Conservation (phyloP, 2,797 vertebrate genomes). For the Rhinichthys osculus region DNA sequence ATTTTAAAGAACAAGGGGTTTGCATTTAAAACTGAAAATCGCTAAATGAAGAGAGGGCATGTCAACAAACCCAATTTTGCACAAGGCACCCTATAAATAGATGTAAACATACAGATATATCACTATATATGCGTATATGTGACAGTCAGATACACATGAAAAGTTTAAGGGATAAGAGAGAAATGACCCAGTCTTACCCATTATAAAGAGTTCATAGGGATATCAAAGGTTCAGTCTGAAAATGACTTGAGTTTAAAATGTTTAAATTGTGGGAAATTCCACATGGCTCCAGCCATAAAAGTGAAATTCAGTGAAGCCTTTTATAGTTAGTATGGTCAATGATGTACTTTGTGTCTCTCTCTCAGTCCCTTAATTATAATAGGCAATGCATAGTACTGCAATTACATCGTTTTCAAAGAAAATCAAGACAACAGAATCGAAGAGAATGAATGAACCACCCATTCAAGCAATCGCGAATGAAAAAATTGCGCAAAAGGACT, state of each 20-base stretch:
- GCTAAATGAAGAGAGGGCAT: constrained; percentile 22
- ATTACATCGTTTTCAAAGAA: constrained; percentile 64
- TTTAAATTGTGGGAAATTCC: not conserved
- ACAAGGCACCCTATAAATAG: constrained; percentile 79
- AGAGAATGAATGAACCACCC: constrained; percentile 48
- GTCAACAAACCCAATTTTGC: constrained; percentile 59
- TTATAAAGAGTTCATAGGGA: not conserved
- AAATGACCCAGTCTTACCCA: not conserved
- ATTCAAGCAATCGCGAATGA: constrained; percentile 63
- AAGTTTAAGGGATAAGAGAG: constrained; percentile 17
- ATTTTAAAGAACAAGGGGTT: not conserved
- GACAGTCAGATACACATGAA: constrained; percentile 35
- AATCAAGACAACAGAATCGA: constrained; percentile 28
- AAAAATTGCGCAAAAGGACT: constrained; percentile 62
- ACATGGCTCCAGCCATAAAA: not conserved
- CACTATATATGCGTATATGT: constrained; percentile 46
- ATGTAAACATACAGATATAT: constrained; percentile 69
- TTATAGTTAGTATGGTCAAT: not conserved
- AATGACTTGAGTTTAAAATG: not conserved
- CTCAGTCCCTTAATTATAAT: constrained; percentile 28
- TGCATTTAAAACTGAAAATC: not conserved
- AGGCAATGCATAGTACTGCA: constrained; percentile 65
- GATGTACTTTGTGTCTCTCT: constrained; percentile 50
- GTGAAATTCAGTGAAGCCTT: not conserved
- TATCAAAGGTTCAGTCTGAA: not conserved